phyloP scores from a whole-genome alignment of 2,113 vertebrate genomes.

The Nipponia nippon region DNA sequence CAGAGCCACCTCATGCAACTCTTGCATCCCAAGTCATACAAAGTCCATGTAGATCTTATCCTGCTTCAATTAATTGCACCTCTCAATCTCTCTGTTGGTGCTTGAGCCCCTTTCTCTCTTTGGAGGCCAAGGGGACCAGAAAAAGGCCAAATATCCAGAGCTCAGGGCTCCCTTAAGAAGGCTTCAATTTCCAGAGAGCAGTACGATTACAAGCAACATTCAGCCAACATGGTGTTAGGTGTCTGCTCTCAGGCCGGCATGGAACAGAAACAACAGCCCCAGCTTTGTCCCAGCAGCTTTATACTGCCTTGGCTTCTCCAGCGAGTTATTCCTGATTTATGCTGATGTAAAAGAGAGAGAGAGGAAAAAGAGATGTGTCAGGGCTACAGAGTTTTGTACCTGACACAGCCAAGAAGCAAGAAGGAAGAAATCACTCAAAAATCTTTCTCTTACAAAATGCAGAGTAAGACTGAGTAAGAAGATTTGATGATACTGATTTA shows the following conservation, averaged over 20 bases:
- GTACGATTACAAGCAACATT: background rate
- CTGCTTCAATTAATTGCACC: background rate
- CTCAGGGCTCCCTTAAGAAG: background rate
- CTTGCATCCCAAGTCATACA: background rate
- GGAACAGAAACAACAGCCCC: background rate
- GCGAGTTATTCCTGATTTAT: background rate
- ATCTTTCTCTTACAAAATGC: background rate
- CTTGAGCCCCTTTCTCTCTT: background rate
- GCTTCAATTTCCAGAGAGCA: background rate
- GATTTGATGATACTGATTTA: background rate
- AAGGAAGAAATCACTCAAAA: conserved; percentile 20
- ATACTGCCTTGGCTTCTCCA: background rate
- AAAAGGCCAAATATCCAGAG: background rate
- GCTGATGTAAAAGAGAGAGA: background rate
- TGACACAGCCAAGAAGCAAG: background rate
- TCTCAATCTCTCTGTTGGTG: background rate
- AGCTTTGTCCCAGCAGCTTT: background rate
- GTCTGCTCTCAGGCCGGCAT: background rate
- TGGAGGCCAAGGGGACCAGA: background rate
- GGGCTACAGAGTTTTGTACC: background rate
- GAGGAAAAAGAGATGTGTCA: background rate
- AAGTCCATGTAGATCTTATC: background rate
- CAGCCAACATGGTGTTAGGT: background rate
- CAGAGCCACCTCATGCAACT: background rate
- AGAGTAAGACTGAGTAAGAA: background rate